Conservation (phyloP, 2,888 invertebrate species). For the Hymenopus coronatus region DNA sequence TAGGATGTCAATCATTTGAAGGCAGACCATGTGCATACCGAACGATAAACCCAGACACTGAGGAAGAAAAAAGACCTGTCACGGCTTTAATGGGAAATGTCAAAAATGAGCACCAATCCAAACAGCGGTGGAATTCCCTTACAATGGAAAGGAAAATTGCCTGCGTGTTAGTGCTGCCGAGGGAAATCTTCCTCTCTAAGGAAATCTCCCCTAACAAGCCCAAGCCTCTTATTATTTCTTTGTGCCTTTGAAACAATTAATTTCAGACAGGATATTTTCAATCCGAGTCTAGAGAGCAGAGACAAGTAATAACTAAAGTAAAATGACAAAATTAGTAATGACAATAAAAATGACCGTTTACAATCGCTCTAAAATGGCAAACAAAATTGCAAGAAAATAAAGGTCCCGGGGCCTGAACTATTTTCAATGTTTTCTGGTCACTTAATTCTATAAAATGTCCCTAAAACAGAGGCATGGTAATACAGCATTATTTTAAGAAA, state of each 20-base stretch:
- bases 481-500: too few relatives aligned
- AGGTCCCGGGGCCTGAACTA: neutral
- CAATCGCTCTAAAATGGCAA: neutral
- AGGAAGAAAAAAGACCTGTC: constrained; percentile 22
- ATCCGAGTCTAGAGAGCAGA: neutral
- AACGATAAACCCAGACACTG: constrained; percentile 12
- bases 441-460: too few relatives aligned
- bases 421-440: neutral
- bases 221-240: neutral
- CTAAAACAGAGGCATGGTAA: too few relatives aligned
- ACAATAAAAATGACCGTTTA: neutral
- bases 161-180: neutral
- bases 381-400: neutral
- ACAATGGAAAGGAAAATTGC: constrained; percentile 3
- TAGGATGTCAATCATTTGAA: constrained; percentile 3
- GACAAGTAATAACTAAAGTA: neutral
- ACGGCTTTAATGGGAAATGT: constrained; percentile 20
- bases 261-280: neutral
- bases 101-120: constrained; percentile 25
- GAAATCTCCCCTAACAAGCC: neutral
- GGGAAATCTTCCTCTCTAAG: neutral
- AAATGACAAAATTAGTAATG: neutral
- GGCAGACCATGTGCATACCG: constrained; percentile 11
- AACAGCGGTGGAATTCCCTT: neutral
- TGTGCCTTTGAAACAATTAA: neutral